Base-by-base conservation (phyloP, 2,888 invertebrate genomes). In the Cephus sareptanus region DNA sequence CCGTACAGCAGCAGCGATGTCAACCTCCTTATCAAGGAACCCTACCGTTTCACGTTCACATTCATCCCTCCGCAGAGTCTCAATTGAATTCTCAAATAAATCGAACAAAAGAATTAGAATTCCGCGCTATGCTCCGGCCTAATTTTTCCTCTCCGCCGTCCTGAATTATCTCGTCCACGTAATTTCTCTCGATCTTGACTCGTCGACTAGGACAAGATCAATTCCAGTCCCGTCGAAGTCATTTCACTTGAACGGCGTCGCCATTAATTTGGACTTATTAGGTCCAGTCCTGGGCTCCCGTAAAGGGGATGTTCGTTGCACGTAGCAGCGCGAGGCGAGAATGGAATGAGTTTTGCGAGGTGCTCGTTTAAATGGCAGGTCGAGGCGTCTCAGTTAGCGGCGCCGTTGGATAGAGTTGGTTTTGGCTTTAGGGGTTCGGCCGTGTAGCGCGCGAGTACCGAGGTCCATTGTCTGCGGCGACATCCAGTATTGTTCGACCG, bases 381-480 rank as follows among this genome's bases (percentile, higher is more conserved):
- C 15, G 71, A 71, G 71, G 71, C 71, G 31, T 71, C 71, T 71
- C 71, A 23, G 71, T 71, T 71, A 71, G 71, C 71, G 71, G 71
- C 71, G 71, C 71, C 71, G 9, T 31, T 71, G 71, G 71, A 71
- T 71, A 71, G 31, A 71, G 71, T 71, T 34, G 71, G 71, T 71
- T 71, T 71, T 71, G 71, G 71, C 31, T 71, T 33, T 31, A 13
- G 71, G 56, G 71, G 31, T 71, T 33, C 34, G 77, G 78, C 77
- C 79, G 76, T 82, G 81, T 79, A 78, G 78, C 79, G 34, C 34
- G 34, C 34, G 78, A 80, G 77, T 75, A 82, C 79, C 81, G 79
- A 76, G 80, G 78, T 81, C 84, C 81, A 84, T 85, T 85, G 85
- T 84, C 82, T 82, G 81, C 79, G 81, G 82, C 81, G 80, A 79